Evolutionary conservation across 2,888 invertebrate genomes (phyloP), one percentile per base, ranked within the genome.

Genomic region (Lasioglossum malachurum): DNA sequence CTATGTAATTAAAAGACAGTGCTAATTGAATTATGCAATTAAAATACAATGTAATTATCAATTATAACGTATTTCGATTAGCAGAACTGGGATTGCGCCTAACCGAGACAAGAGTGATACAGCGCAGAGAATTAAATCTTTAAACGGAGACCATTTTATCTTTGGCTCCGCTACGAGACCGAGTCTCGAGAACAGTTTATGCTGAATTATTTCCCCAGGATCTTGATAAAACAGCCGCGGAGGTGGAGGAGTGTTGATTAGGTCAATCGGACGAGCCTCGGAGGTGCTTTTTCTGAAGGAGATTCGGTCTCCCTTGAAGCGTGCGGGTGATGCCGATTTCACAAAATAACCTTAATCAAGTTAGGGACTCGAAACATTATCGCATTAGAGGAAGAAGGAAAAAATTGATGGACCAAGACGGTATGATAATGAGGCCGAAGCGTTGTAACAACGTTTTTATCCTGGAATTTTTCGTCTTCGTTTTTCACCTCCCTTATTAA

Each of bases 341-440:
- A 78, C 75, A 69, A 78, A 87, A 83, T 80, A 83, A 80, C 83
- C 75, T 83, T 83, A 80, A 80, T 87, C 80, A 83, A 83, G 67
- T 67, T 27, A 46, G 78, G 76, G 78, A 14, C 64, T 60, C 23
- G 64, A 80, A 85, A 82, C 31, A 83, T 75, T 83, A 75, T 72
- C 69, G 73, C 64, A 31, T 44, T 27, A 1, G 27, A 64, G 57
- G n/a, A 75, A 80, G 75, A 23, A 75, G 71, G 49, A 49, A 73
- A 19, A 57, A 75, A 44, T n/a, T 44, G 31, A 35, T 41, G 27
- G 14, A 16, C 27, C 74, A 19, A 53, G 57, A 35, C n/a, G 80
- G 19, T 78, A 80, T 78, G 67, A 67, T 82, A 82, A 80, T 75
- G 75, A 73, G 74, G 4, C 16, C 31, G 64, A 31, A 46, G 31